phyloP scores from a whole-genome alignment of 2,888 invertebrate genomes.

The Erebia ligea region DNA sequence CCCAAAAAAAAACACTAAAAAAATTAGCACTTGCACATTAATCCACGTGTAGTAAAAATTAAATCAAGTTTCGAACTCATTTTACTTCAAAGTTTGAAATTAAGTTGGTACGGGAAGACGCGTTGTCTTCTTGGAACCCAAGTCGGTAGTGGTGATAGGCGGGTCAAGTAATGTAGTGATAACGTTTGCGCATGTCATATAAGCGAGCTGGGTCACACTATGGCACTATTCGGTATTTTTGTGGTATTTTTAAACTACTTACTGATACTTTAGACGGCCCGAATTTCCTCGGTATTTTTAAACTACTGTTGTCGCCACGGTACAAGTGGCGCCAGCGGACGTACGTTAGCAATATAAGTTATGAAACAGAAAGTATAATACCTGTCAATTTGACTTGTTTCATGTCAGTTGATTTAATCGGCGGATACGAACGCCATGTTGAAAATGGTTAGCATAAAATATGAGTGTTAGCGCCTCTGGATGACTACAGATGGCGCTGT shows the following conservation, averaged over 20 bases:
- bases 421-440: too few species aligned
- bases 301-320: too few species aligned
- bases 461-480: too few species aligned
- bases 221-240: constrained; percentile 26
- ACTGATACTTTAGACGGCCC: not conserved
- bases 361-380: too few species aligned
- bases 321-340: too few species aligned
- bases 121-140: constrained; percentile 45
- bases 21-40: constrained; percentile 24
- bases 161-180: constrained; percentile 60
- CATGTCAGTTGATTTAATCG: too few species aligned
- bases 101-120: constrained; percentile 33
- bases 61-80: constrained; percentile 13
- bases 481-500: too few species aligned
- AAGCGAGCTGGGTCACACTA: constrained; percentile 35
- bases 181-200: constrained; percentile 66
- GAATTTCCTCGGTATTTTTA: too few species aligned
- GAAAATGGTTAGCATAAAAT: too few species aligned
- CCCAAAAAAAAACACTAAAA: not conserved
- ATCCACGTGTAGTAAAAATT: not conserved
- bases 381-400: too few species aligned
- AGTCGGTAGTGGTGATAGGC: constrained; percentile 50
- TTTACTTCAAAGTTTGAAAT: constrained; percentile 7
- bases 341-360: too few species aligned
- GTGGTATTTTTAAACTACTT: too few species aligned